Evolutionary conservation across 2,797 vertebrate genomes (phyloP), one percentile per base, ranked within the genome.

Genomic region (Arremon brunneinucha): DNA sequence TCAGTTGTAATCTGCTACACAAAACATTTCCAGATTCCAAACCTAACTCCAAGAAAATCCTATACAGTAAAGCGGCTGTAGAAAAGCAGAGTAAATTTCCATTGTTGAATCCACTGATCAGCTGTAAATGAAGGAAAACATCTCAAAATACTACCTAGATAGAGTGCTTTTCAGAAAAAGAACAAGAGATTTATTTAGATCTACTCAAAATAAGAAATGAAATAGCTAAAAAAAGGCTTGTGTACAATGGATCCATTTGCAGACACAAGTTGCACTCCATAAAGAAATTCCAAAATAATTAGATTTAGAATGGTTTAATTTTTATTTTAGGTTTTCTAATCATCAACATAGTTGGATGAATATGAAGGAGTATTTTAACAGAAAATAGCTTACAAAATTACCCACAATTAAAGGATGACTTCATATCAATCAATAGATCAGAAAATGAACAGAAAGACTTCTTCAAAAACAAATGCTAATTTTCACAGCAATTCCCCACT

Each of bases 391-490:
- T 37, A 55, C 21, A 70, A 77, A 91, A 94, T 91, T 91, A 70
- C 34, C 28, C 30, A 15, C 50, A 70, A 70, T 84, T 83, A 83
- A 93, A 47, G 32, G 41, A 82, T 83, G 34, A 74, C 41, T 85
- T 55, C 12, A 22, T 71, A 82, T 80, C 89, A 95, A 89, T 93
- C 90, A 92, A 64, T 18, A 90, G 60, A 93, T 94, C 24, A 69
- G 93, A 96, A 91, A 92, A 64, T 4, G 35, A 90, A 6, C 47
- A 83, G 56, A 90, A 84, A 85, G 30, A 5, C 12, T 83, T 93
- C 64, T 88, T 80, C 81, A 84, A 91, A 95, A 94, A 63, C 35
- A 71, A 91, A 89, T 44, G 49, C 43, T 90, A 60, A 92, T 87
- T 83, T 88, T 32, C 74, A 32, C n/a, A 75, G 24, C 62, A 62